Conservation (phyloP, 2,797 vertebrate genomes). For the Sebastolobus altivelis region DNA sequence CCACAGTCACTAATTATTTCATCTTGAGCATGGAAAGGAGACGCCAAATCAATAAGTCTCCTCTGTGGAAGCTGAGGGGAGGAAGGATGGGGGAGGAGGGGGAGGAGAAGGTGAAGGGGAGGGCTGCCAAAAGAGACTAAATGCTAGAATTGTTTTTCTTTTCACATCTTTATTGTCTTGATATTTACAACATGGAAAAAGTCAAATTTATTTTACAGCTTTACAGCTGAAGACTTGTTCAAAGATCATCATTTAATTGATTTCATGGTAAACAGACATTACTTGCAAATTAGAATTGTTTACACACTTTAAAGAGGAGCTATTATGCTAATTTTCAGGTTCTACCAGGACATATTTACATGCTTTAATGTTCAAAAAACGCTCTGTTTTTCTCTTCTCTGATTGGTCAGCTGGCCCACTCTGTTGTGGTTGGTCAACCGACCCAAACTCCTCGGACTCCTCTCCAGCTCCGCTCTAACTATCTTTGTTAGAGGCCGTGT, state of each 20-base stretch:
- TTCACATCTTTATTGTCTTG: conserved; percentile 1
- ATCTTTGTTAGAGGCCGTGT: too few species aligned
- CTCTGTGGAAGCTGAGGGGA: conserved; percentile 44
- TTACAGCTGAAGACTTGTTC: neutral
- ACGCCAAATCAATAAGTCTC: conserved; percentile 80
- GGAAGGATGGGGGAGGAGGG: conserved; percentile 19
- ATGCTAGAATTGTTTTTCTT: neutral
- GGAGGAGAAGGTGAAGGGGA: conserved; percentile 28
- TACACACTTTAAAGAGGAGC: neutral
- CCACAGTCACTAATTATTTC: conserved; percentile 79
- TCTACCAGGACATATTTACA: too few species aligned
- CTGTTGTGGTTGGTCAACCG: too few species aligned
- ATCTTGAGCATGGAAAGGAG: conserved; percentile 74
- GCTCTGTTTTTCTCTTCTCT: too few species aligned
- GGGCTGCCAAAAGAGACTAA: conserved; percentile 37
- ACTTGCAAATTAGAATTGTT: neutral
- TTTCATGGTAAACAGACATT: neutral
- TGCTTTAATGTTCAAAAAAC: too few species aligned
- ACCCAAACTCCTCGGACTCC: too few species aligned
- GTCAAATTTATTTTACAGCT: neutral
- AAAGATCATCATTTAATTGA: neutral
- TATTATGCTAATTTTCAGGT: too few species aligned
- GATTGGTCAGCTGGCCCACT: too few species aligned
- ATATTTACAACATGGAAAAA: conserved; percentile 10
- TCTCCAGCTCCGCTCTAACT: too few species aligned